phyloP scores from a whole-genome alignment of 2,888 invertebrate species.

The Drosophila macrospina region DNA sequence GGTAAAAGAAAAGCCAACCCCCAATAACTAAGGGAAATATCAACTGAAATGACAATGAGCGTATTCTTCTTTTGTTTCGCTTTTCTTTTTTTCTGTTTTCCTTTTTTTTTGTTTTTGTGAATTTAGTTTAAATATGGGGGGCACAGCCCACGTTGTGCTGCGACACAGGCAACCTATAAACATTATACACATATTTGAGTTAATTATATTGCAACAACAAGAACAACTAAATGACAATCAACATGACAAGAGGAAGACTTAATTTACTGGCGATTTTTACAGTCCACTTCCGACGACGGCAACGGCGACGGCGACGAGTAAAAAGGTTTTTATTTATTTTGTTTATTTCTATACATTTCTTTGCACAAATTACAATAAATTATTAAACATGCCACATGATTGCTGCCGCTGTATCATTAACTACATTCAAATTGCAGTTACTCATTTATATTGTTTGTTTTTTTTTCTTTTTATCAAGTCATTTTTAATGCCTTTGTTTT shows the following conservation, averaged over 20 bases:
- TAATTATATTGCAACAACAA: constrained; percentile 72
- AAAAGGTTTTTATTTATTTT: constrained; percentile 36
- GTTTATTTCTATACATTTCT: constrained; percentile 49
- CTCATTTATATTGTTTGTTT: too few relatives aligned
- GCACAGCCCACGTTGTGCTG: constrained; percentile 43
- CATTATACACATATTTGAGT: constrained; percentile 78
- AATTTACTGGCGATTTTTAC: constrained; percentile 65
- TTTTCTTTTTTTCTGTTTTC: background rate
- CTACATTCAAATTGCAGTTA: constrained; percentile 42
- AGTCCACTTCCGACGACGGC: constrained; percentile 15
- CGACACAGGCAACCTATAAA: constrained; percentile 72
- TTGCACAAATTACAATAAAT: constrained; percentile 76
- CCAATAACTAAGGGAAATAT: constrained; percentile 43
- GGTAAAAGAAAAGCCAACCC: constrained; percentile 46
- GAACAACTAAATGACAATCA: constrained; percentile 39
- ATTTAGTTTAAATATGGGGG: constrained; percentile 72
- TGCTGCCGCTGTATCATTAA: constrained; percentile 54
- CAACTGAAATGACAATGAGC: constrained; percentile 57
- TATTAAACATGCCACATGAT: constrained; percentile 62
- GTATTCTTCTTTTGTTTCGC: too few relatives aligned
- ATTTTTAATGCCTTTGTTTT: constrained; percentile 15
- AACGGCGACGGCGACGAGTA: constrained; percentile 3
- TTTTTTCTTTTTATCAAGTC: constrained; percentile 32
- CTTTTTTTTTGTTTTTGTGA: constrained; percentile 32
- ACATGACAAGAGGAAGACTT: constrained; percentile 54